Base-by-base conservation (phyloP, 2,888 invertebrate species). In the Elegia similella region DNA sequence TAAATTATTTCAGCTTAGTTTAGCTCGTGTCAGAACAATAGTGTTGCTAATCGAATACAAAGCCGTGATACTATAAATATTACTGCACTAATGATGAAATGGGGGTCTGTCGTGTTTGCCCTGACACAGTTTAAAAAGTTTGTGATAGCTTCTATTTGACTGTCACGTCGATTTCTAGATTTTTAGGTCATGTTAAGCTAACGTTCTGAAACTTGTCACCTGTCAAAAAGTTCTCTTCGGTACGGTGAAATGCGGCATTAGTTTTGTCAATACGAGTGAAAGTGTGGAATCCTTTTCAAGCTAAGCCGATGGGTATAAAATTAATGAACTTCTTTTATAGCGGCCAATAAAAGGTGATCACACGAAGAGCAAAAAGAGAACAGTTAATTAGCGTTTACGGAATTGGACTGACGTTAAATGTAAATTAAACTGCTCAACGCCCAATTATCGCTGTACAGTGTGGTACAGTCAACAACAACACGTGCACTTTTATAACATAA, bases 361-460 rank as follows among this genome's bases (percentile, higher is more conserved):
- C 60, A 63, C 59, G 55, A 66, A 7, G 32, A 30, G 56, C 59
- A 62, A 66, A 59, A 66, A 66, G 60, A 72, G 29, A 15, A 56
- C 48, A 64, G 60, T 69, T 78, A 80, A 84, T 85, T 78, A 74
- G 68, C 66, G 68, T 72, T 71, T 66, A 69, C 61, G 66, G 62
- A 76, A 75, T 70, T 70, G 64, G 68, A 67, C 64, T 60, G 66
- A 72, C 59, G 68, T 76, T 76, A 82, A 81, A 81, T 83, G 74
- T 77, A 75, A 82, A 81, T 81, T 67, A 73, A 78, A 76, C 72
- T 67, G 70, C 69, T 64, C 67, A 58, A 69, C 66, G 73, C 79
- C 82, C 85, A 88, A 88, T 88, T 86, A 87, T 78, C 59, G 70
- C 60, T 67, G 68, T 61, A 67, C 68, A 72, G 71, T 32, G 32